phyloP scores from a whole-genome alignment of 2,797 vertebrate genomes.

The Echeneis naucrates region DNA sequence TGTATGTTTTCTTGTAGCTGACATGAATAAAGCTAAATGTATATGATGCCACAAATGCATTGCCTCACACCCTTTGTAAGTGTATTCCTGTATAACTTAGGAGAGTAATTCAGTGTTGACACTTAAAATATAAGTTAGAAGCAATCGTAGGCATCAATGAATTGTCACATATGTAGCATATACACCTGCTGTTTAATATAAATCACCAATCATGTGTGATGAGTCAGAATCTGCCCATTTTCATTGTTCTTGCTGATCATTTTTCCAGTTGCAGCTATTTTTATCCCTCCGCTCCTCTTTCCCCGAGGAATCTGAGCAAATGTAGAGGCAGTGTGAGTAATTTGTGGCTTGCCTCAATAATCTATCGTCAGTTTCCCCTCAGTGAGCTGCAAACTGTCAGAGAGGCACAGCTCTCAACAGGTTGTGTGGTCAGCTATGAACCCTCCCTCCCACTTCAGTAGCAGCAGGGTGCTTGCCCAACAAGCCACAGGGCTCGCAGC shows the following conservation, averaged over 20 bases:
- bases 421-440: slow-evolving; percentile 57
- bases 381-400: slow-evolving; percentile 55
- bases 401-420: slow-evolving; percentile 68
- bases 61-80: background rate
- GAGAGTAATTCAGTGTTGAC: background rate
- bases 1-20: background rate
- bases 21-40: background rate
- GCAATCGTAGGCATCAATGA: background rate
- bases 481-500: slow-evolving; percentile 55
- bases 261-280: background rate
- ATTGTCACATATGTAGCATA: background rate
- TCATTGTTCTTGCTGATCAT: background rate
- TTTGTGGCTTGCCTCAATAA: slow-evolving; percentile 74
- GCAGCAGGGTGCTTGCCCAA: slow-evolving; percentile 58
- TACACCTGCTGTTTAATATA: background rate
- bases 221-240: background rate
- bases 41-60: background rate
- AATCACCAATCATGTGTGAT: background rate
- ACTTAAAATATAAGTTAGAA: background rate
- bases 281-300: slow-evolving; percentile 26
- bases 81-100: background rate
- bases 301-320: slow-evolving; percentile 43
- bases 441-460: slow-evolving; percentile 56
- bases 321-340: slow-evolving; percentile 58
- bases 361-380: slow-evolving; percentile 60